These are phyloP conservation scores for Anoplolepis gracilipes DNA, from an alignment of 1,140 invertebrate genomes.

Conservation along the genomic window DNA sequence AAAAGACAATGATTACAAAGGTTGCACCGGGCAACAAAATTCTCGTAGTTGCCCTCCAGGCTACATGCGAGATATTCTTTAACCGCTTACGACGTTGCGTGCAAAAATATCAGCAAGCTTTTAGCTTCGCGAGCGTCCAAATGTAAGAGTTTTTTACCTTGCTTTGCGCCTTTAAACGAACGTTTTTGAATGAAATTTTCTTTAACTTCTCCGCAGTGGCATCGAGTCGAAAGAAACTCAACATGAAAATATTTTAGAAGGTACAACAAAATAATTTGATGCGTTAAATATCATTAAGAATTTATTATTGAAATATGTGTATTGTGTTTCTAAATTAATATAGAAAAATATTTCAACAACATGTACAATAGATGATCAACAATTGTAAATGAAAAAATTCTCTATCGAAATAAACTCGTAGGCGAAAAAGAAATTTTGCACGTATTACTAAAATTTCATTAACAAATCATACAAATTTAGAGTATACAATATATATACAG, in stretches of 20 bases:
- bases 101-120: slow-evolving; percentile 48
- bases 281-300: slow-evolving; percentile 1
- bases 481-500: neutral
- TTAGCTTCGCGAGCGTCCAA: neutral
- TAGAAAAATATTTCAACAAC: neutral
- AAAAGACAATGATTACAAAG: slow-evolving; percentile 32
- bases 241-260: slow-evolving; percentile 15
- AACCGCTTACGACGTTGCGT: slow-evolving; percentile 32
- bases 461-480: neutral
- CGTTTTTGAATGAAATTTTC: slow-evolving; percentile 22
- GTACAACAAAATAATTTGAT: slow-evolving; percentile 10
- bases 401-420: neutral
- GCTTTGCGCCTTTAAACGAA: neutral
- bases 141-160: neutral
- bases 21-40: slow-evolving; percentile 25
- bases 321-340: neutral
- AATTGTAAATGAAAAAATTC: neutral
- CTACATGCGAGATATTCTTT: slow-evolving; percentile 46
- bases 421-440: neutral
- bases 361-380: no score
- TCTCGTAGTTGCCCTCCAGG: slow-evolving; percentile 28
- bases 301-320: neutral
- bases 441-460: neutral
- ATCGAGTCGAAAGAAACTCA: neutral
- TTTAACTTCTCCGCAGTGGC: neutral